Conservation (phyloP, 2,888 invertebrate species). For the Copidosoma aretas region DNA sequence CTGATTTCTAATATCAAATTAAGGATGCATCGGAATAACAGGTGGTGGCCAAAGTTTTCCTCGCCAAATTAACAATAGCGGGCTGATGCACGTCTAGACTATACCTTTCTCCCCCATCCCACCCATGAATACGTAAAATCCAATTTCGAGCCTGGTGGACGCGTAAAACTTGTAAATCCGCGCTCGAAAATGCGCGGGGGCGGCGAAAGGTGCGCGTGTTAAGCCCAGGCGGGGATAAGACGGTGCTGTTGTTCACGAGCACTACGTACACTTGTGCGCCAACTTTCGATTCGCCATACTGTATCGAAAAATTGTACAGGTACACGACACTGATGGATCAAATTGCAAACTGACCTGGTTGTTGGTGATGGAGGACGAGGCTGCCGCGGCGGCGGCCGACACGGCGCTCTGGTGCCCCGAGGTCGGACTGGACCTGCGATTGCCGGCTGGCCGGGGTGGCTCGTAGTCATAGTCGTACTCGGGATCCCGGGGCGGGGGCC, state of each 20-base stretch:
- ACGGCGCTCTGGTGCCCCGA: conserved; percentile 37
- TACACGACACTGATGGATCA: no score
- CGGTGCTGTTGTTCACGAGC: no score
- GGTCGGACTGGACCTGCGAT: conserved; percentile 43
- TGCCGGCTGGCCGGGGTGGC: conserved; percentile 39
- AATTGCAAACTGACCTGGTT: conserved; percentile 52
- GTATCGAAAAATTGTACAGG: no score
- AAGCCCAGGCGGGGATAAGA: no score
- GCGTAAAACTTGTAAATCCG: conserved; percentile 2
- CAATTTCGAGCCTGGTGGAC: conserved; percentile 5
- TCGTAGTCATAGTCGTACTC: conserved; percentile 53
- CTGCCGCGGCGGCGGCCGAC: conserved; percentile 42
- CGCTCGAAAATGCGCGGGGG: background rate
- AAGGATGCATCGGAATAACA: no score
- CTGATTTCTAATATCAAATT: no score
- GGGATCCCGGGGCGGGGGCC: conserved; percentile 35
- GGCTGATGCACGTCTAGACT: background rate
- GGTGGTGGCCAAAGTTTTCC: no score
- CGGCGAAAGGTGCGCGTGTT: no score
- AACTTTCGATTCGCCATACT: no score
- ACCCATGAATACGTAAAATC: conserved; percentile 18
- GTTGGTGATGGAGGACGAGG: conserved; percentile 51
- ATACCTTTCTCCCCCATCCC: background rate
- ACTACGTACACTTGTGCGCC: no score
- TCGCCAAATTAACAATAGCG: no score